These are phyloP conservation scores for Bubo blakistoni DNA, from an alignment of 2,113 vertebrate genomes.

Conservation along the genomic window DNA sequence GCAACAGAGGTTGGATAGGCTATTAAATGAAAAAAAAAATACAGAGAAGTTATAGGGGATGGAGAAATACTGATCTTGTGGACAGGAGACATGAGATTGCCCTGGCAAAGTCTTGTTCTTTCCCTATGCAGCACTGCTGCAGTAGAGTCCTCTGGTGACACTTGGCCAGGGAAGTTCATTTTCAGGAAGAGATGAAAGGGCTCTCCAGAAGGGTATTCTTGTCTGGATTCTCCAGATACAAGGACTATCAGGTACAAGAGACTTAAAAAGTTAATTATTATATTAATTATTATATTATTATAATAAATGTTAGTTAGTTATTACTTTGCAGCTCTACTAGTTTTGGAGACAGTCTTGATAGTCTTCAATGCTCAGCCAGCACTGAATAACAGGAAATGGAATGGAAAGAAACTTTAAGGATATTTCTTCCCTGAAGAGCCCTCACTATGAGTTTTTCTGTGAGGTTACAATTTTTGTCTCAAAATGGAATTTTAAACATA, in stretches of 20 bases:
- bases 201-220: not conserved
- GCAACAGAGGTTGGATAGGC: not conserved
- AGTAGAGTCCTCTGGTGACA: not conserved
- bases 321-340: not conserved
- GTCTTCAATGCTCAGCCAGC: not conserved
- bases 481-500: not conserved
- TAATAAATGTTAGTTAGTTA: not conserved
- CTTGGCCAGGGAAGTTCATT: not conserved
- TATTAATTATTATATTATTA: too few species aligned
- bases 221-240: not conserved
- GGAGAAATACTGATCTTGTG: not conserved
- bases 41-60: not conserved
- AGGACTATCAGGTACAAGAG: not conserved
- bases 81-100: accelerated
- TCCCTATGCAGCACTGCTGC: not conserved
- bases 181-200: not conserved
- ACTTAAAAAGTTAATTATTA: not conserved
- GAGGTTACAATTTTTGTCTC: not conserved
- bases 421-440: not conserved
- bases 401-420: not conserved
- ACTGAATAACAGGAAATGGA: not conserved
- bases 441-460: not conserved
- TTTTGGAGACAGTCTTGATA: not conserved
- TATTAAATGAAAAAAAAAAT: not conserved
- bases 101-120: not conserved